Percentiles rank a stretch among this genome's conserved stretches.
Evolutionary conservation across 2,113 vertebrate genomes (phyloP).

Genomic region (Grammomys surdaster): DNA sequence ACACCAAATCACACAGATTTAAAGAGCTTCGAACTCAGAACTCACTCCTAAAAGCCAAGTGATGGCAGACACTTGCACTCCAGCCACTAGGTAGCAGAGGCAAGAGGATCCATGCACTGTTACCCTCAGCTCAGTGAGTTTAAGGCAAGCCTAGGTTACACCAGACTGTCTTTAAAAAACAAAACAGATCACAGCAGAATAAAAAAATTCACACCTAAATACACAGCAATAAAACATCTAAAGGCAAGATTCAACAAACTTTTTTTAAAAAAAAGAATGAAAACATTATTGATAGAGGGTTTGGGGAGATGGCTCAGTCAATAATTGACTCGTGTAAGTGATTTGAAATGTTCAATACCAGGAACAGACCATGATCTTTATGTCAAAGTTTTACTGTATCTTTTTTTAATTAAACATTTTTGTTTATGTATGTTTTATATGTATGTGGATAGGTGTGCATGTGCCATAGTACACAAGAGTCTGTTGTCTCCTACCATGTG

Average conservation of each 20-base stretch:
- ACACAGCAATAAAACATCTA: not conserved
- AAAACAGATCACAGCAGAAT: not conserved
- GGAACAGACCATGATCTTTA: not conserved
- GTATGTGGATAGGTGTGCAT: too few species aligned
- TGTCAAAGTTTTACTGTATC: not conserved
- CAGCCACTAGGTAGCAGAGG: not conserved
- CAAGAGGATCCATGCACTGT: not conserved
- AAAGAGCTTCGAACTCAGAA: not conserved
- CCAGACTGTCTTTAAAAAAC: not conserved
- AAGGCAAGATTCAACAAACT: conserved; percentile 2
- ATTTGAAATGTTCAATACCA: not conserved
- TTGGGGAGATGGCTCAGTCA: not conserved
- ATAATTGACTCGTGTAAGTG: not conserved
- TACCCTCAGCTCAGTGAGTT: not conserved
- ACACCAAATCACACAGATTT: not conserved
- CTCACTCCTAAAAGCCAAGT: not conserved
- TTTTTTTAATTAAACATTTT: not conserved
- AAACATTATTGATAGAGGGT: not conserved
- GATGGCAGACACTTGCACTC: not conserved
- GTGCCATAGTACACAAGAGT: not conserved
- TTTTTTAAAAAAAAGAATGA: not conserved
- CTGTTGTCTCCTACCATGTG: not conserved
- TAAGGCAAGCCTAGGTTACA: not conserved
- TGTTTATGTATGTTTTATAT: not conserved
- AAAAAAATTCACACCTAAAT: not conserved